Evolutionary conservation across 2,113 vertebrate genomes (phyloP).

Genomic region (Chlorodrepanis virens): DNA sequence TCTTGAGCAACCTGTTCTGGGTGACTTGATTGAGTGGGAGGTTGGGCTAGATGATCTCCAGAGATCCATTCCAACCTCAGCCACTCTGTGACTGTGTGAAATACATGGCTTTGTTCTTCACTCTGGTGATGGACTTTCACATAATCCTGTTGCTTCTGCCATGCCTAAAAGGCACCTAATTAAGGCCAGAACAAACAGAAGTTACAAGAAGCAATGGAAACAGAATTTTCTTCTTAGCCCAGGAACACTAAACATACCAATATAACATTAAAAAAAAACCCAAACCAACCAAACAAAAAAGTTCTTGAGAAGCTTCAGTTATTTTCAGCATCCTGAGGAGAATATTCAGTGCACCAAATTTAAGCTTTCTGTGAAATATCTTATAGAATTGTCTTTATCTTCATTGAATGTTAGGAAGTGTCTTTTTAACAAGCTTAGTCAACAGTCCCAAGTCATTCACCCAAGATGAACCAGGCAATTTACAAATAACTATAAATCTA

Average conservation of each 20-base stretch:
- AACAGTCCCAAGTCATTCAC: not conserved
- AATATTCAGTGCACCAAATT: not conserved
- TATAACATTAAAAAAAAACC: not conserved
- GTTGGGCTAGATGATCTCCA: not conserved
- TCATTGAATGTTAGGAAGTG: not conserved
- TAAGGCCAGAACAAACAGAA: not conserved
- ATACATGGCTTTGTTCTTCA: not conserved
- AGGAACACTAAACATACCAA: not conserved
- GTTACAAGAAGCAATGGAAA: not conserved
- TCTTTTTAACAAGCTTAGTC: not conserved
- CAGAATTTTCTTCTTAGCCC: not conserved
- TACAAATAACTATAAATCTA: not conserved
- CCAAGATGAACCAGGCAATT: not conserved
- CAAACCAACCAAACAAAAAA: not conserved
- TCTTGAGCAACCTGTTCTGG: not conserved
- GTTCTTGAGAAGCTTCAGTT: not conserved
- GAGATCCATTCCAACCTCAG: not conserved
- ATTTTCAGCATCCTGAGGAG: not conserved
- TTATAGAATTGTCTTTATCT: not conserved
- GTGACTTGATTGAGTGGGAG: not conserved
- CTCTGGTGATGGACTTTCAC: not conserved
- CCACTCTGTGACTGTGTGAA: not conserved
- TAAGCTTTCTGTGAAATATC: not conserved
- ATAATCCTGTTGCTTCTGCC: not conserved
- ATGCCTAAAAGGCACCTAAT: not conserved